Evolutionary conservation across 2,113 vertebrate genomes (phyloP).

Genomic region (Pyrgilauda ruficollis): DNA sequence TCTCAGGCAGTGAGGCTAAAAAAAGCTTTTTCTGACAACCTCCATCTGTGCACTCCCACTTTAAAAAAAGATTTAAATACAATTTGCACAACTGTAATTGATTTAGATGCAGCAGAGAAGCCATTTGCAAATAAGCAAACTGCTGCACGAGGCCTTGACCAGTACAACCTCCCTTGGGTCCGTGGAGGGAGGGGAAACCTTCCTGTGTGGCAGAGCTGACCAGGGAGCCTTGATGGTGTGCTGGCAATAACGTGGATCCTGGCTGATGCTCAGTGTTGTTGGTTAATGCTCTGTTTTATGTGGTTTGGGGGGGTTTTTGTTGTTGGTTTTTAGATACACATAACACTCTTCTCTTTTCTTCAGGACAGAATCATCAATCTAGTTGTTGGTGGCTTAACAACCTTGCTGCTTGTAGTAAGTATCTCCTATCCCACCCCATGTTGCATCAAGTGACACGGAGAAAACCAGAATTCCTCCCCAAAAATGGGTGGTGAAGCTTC

Average conservation of each 20-base stretch:
- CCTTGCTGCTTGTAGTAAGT: conserved; percentile 91
- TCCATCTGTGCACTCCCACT: background rate
- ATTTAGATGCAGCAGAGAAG: background rate
- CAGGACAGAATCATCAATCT: conserved; percentile 96
- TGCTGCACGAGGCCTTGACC: background rate
- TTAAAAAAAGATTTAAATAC: background rate
- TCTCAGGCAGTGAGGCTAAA: background rate
- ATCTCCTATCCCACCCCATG: background rate
- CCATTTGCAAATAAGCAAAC: background rate
- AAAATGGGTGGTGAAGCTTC: rapidly evolving
- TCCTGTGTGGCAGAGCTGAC: background rate
- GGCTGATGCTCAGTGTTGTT: background rate
- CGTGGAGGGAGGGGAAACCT: rapidly evolving
- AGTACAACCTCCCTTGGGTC: background rate
- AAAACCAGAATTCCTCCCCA: background rate
- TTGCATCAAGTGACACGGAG: rapidly evolving
- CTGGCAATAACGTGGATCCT: background rate
- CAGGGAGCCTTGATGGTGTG: background rate
- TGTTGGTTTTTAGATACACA: background rate
- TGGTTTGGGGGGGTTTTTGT: too few species aligned
- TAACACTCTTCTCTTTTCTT: background rate
- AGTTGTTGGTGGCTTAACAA: conserved; percentile 85
- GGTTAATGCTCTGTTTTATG: background rate
- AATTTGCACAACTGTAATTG: background rate
- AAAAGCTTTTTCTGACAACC: background rate